A percentile compares a stretch with the other conserved stretches of the same genome.
Conservation (phyloP, 2,797 vertebrate genomes). For the Chiroxiphia lanceolata region DNA sequence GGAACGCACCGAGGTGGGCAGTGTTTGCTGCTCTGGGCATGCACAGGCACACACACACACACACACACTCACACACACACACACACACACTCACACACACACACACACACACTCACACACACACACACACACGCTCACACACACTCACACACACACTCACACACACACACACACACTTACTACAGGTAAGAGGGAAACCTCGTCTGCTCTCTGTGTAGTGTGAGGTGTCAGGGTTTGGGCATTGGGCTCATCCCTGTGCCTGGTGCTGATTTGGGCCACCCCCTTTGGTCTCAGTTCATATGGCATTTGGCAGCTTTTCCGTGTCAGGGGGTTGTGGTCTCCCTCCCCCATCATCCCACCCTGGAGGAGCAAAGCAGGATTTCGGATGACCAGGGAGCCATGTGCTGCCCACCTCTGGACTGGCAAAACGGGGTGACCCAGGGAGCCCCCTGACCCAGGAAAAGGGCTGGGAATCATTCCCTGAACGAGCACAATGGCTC, state of each 20-base stretch:
- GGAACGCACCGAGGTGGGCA: not conserved
- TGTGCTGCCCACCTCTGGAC: not conserved
- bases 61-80: accelerated
- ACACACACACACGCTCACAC: accelerated
- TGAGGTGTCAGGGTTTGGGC: not conserved
- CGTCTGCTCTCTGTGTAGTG: accelerated
- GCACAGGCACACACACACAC: accelerated
- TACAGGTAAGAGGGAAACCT: not conserved
- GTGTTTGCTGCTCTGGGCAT: not conserved
- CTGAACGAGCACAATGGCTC: not conserved
- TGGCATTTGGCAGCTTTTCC: not conserved
- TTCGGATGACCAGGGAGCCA: not conserved
- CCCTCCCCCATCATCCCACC: not conserved
- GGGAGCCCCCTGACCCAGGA: accelerated
- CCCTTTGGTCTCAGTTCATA: accelerated
- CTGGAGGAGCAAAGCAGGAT: not conserved
- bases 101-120: accelerated
- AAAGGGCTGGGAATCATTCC: not conserved
- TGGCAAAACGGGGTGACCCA: not conserved
- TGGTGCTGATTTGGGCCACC: not conserved
- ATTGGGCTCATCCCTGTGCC: not conserved
- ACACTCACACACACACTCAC: too few relatives aligned
- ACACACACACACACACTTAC: accelerated
- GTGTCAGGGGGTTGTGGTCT: not conserved
- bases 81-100: accelerated